Percentiles rank a stretch among this genome's conserved stretches.
These are phyloP conservation scores for Achroia grisella DNA, from an alignment of 1,140 invertebrate genomes.

Conservation along the genomic window DNA sequence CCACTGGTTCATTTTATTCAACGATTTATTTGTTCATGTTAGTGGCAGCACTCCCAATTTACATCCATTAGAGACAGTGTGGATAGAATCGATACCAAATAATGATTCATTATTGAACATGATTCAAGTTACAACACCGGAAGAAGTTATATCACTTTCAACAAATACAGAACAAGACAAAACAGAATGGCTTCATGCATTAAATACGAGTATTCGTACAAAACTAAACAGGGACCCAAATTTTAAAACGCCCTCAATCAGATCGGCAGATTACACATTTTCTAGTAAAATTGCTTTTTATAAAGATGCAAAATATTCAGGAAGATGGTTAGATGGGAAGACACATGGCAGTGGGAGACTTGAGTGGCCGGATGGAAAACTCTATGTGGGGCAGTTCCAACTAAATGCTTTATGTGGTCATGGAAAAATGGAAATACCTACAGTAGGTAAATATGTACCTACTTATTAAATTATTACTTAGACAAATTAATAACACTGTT, in stretches of 20 bases:
- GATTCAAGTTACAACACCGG: constrained; percentile 83
- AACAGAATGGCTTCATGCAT: constrained; percentile 84
- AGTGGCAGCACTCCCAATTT: constrained; percentile 76
- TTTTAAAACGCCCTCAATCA: constrained; percentile 79
- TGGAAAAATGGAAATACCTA: constrained; percentile 80
- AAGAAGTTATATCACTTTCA: constrained; percentile 82
- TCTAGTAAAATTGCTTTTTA: constrained; percentile 79
- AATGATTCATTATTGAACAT: constrained; percentile 74
- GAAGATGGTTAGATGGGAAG: constrained; percentile 86
- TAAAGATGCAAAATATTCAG: constrained; percentile 85
- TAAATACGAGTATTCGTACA: constrained; percentile 79
- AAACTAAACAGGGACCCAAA: constrained; percentile 71
- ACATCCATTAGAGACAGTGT: constrained; percentile 83
- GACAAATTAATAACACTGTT: no score
- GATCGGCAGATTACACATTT: constrained; percentile 84
- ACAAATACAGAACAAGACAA: constrained; percentile 80
- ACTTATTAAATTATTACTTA: no score
- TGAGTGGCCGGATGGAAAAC: constrained; percentile 85
- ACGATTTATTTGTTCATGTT: constrained; percentile 83
- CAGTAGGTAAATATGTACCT: constrained; percentile 69
- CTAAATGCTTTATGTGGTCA: constrained; percentile 84
- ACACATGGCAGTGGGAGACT: constrained; percentile 88
- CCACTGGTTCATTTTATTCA: constrained; percentile 85
- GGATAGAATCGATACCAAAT: constrained; percentile 80
- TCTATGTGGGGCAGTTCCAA: constrained; percentile 86